A percentile compares a stretch with the other conserved stretches of the same genome.
Conservation (phyloP, 2,888 invertebrate species). For the Drosophila eohydei region DNA sequence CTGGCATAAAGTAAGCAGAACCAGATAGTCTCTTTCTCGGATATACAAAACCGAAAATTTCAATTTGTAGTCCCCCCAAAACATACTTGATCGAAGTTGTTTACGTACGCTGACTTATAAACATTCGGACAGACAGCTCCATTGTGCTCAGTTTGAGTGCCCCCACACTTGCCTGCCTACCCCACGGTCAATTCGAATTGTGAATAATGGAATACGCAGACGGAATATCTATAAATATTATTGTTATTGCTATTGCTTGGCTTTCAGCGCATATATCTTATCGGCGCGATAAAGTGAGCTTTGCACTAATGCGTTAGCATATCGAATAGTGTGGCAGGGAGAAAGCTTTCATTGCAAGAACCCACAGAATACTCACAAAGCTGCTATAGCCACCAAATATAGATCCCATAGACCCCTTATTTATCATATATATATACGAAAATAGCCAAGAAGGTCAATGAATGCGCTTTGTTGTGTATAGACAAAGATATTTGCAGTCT, state of each 20-base stretch:
- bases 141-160: background rate
- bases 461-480: slow-evolving; percentile 8
- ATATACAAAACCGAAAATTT: background rate
- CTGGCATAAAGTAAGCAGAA: background rate
- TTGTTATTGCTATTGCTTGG: slow-evolving; percentile 12
- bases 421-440: background rate
- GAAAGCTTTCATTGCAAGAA: background rate
- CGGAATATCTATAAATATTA: slow-evolving; percentile 10
- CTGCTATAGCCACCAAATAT: slow-evolving; percentile 7
- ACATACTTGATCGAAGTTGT: slow-evolving; percentile 2
- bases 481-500: background rate
- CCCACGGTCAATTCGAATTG: background rate
- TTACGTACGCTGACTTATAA: slow-evolving; percentile 1
- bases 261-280: slow-evolving; percentile 30
- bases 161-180: background rate
- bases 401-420: slow-evolving; percentile 6
- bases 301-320: slow-evolving; percentile 6
- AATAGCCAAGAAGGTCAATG: slow-evolving; percentile 18
- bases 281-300: slow-evolving; percentile 22
- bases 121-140: slow-evolving; percentile 9
- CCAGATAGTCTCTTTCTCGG: background rate
- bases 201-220: slow-evolving; percentile 6
- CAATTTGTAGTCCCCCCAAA: background rate
- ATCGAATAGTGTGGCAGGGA: background rate
- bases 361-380: background rate